Percentiles rank a stretch among this genome's conserved stretches.
Evolutionary conservation across 1,140 invertebrate species (phyloP).

Genomic region (Habropoda laboriosa): DNA sequence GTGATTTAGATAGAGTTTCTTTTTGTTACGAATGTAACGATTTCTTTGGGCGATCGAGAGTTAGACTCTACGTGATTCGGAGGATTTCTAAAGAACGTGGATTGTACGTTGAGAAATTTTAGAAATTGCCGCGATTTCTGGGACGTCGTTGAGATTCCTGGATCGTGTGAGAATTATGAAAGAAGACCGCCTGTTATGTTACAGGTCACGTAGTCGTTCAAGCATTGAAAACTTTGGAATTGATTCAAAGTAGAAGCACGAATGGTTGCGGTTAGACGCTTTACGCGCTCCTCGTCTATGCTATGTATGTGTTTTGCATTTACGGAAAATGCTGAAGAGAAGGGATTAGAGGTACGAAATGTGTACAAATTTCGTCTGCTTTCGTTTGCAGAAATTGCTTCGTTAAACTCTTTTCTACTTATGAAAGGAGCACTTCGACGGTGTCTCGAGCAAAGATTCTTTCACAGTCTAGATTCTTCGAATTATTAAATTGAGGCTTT

Average conservation of each 20-base stretch:
- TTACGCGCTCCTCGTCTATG: neutral
- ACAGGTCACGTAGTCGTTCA: neutral
- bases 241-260: neutral
- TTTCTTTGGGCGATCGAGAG: neutral
- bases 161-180: neutral
- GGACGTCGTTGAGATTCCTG: neutral
- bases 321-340: neutral
- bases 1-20: too few species aligned
- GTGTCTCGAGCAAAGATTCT: too few species aligned
- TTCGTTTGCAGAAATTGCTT: neutral
- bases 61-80: too few species aligned
- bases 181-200: neutral
- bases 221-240: neutral
- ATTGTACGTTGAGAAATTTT: slow-evolving; percentile 4
- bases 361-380: too few species aligned
- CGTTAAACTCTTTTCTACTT: too few species aligned
- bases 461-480: too few species aligned
- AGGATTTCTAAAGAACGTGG: too few species aligned
- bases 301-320: neutral
- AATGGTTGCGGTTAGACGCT: neutral
- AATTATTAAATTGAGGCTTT: too few species aligned
- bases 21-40: neutral
- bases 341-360: too few species aligned
- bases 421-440: too few species aligned
- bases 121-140: neutral